Evolutionary conservation across 2,888 invertebrate genomes (phyloP), one percentile per base, ranked within the genome.

Genomic region (Leucozona laternaria): DNA sequence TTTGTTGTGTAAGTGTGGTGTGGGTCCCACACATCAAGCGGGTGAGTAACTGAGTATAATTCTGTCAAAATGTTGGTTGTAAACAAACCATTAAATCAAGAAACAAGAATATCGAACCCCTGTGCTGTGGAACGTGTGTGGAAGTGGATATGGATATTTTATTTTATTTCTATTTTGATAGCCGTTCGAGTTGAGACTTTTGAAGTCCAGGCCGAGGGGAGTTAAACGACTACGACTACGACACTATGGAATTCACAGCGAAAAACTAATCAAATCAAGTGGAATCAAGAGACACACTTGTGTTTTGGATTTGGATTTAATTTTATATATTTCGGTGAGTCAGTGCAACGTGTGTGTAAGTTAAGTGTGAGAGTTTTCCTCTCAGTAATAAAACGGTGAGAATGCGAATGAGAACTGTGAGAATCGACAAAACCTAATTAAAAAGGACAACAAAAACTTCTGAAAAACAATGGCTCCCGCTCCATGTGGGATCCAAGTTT

Each of bases 61-160:
- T 60, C 15, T 45, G 34, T 45, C 40, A 58, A 28, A 17, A 82
- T 86, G 75, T 82, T 70, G 40, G 86, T 79, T 86, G 86, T 86
- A 86, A 86, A 86, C 86, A 86, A 86, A 86, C 75, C 86, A 82
- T 86, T 86, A 82, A 73, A 57, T 48, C 78, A 71, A 40, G 58
- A n/a, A 66, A 60, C 70, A 80, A 76, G 13, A 57, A 43, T 34
- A 78, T 50, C 31, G 64, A 73, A 77, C 37, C 10, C 37, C 1
- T 78, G 82, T 86, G 81, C 0, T 78, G 81, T 86, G 86, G 86
- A 82, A 75, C 70, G 17, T 37, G 43, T 72, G 77, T 76, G 72
- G 55, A 66, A 57, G 50, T 50, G 50, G 22, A 28, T 53, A 8
- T 31, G 31, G 31, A 31, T 31, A 31, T 31, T 53, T 25, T 25